phyloP scores from a whole-genome alignment of 2,113 vertebrate genomes.

The Bubalus kerabau region DNA sequence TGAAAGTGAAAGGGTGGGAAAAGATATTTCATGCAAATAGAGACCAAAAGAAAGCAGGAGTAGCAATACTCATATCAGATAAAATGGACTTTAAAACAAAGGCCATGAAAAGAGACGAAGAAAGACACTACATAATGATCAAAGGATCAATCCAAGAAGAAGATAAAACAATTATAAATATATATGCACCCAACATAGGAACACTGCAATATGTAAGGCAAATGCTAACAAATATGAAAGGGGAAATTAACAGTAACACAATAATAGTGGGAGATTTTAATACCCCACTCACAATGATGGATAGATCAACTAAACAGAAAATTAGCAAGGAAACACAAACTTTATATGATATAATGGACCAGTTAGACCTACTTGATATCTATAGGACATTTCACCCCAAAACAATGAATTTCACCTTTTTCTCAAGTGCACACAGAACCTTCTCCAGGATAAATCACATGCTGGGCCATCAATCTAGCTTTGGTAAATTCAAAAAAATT shows the following conservation, averaged over 20 bases:
- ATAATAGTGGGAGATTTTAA: neutral
- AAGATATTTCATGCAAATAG: neutral
- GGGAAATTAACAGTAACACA: neutral
- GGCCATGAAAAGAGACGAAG: neutral
- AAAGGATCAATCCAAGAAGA: neutral
- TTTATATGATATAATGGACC: neutral
- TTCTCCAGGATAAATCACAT: neutral
- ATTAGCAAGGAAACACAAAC: neutral
- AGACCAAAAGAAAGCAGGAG: neutral
- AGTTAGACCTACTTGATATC: neutral
- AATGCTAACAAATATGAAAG: neutral
- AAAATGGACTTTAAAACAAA: neutral
- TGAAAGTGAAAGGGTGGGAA: neutral
- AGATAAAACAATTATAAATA: neutral
- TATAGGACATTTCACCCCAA: neutral
- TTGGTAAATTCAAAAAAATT: neutral
- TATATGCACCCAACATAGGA: neutral
- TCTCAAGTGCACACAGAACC: fast-evolving
- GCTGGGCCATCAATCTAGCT: neutral
- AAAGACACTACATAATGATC: neutral
- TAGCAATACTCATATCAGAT: neutral
- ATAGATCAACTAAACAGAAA: neutral
- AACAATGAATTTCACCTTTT: neutral
- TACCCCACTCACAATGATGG: neutral
- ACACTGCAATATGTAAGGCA: neutral